Evolutionary conservation across 2,797 vertebrate species (phyloP), one percentile per base, ranked within the genome.

Genomic region (Acipenser ruthenus): DNA sequence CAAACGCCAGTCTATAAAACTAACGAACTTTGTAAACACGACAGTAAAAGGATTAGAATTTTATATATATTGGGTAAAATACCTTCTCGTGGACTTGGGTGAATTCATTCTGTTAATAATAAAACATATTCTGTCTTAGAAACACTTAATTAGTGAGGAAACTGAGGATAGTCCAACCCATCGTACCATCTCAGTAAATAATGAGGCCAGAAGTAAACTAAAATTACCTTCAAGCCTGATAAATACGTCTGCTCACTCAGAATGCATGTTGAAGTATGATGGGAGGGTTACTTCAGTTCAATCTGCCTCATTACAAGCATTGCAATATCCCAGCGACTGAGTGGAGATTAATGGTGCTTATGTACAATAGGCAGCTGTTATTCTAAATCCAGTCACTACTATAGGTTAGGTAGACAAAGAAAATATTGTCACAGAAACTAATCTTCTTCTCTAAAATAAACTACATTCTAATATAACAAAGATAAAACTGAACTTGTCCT

Each of bases 231-330:
- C 55, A 58, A 67, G 62, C 68, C 49, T 64, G 50, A 63, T 47
- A 61, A 62, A 61, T 18, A 53, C 55, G 10, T 2, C 10, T 8
- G 59, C 13, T 50, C 52, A 52, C 65, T 48, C 4, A 8, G 9
- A 23, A 50, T 50, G 50, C 37, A 50, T 56, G 49, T 11, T 62
- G 49, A 63, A 66, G 47, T 50, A 75, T 80, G 71, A 65, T 18
- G 67, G 65, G 74, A 74, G 89, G 37, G 89, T 95, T 91, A 91
- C 88, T 90, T 67, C 10, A 83, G 91, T 87, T 84, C 86, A 80
- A 79, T 79, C 78, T 76, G 75, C 76, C 82, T 82, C 78, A 65
- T 74, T 79, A 74, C 79, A 77, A 77, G 71, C 76, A 60, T 73
- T 75, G 77, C 69, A 67, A 81, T 85, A 65, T 71, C 0, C 2